Evolutionary conservation across 2,888 invertebrate species (phyloP), one percentile per base, ranked within the genome.

Genomic region (Boloria selene): DNA sequence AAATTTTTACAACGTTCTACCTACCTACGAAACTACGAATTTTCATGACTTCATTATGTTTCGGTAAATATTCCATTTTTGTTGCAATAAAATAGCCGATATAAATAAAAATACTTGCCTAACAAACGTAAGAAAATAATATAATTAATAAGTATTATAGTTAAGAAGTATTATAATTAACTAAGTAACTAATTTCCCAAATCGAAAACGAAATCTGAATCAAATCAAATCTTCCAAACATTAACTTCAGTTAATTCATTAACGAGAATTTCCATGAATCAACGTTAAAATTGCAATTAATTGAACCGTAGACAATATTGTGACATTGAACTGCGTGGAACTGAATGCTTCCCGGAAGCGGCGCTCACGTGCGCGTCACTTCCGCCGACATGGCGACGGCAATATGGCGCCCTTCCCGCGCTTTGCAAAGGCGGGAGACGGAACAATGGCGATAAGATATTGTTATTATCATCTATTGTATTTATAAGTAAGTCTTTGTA

Each of bases 321-420:
- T 88, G 87, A 88, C 88, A 87, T 88, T 88, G 87, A 87, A 86
- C 84, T 84, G 89, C 84, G 88, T 87, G 83, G 82, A 88, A 87
- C 88, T 88, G 88, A 87, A 89, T 85, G 85, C 77, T 74, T 74
- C 59, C 82, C 89, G 90, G 90, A 91, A 88, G 86, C 79, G 79
- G 79, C 82, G 82, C 83, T 87, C 90, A 90, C 91, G 90, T 90
- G 90, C 88, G 88, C 88, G 84, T 84, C 82, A 82, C 86, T 87
- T 91, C 90, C 90, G 87, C 78, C 80, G 80, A 84, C 84, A 89
- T 88, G 87, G 86, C 88, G 86, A 77, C 85, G 83, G 82, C 89
- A 89, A 88, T 83, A 89, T 89, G 89, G 90, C 89, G 86, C 80
- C 74, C 76, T 79, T 87, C 85, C 86, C 87, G 86, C 87, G 83